Evolutionary conservation across 2,797 vertebrate species (phyloP).

Genomic region (Delichon dasypus): DNA sequence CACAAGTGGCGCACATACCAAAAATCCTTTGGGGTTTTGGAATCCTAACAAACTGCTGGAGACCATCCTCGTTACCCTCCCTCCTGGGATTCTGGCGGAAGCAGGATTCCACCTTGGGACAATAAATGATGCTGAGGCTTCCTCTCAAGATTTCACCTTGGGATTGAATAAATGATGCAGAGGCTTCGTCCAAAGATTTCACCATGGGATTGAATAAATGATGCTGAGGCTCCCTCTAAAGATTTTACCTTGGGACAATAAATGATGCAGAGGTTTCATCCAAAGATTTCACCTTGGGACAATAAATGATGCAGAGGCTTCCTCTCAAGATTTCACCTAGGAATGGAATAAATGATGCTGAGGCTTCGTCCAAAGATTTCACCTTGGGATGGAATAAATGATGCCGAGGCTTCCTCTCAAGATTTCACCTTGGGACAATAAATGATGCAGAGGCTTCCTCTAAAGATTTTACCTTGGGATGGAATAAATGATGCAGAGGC

Average conservation of each 20-base stretch:
- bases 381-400: no score
- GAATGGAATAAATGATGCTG: no score
- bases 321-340: no score
- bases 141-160: not conserved
- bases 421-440: not conserved
- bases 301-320: not conserved
- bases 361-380: no score
- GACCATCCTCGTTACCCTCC: not conserved
- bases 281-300: no score
- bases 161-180: not conserved
- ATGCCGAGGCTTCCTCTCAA: no score
- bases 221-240: no score
- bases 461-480: no score
- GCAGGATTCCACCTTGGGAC: not conserved
- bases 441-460: not conserved
- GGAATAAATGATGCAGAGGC: no score
- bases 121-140: not conserved
- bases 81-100: not conserved
- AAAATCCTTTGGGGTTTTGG: not conserved
- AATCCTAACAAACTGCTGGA: not conserved
- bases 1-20: not conserved
- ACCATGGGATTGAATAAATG: no score
- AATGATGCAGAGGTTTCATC: no score
- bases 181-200: not conserved
- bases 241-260: no score